Base-by-base conservation (phyloP, 2,888 invertebrate species). In the Apomyelois bistriatella region DNA sequence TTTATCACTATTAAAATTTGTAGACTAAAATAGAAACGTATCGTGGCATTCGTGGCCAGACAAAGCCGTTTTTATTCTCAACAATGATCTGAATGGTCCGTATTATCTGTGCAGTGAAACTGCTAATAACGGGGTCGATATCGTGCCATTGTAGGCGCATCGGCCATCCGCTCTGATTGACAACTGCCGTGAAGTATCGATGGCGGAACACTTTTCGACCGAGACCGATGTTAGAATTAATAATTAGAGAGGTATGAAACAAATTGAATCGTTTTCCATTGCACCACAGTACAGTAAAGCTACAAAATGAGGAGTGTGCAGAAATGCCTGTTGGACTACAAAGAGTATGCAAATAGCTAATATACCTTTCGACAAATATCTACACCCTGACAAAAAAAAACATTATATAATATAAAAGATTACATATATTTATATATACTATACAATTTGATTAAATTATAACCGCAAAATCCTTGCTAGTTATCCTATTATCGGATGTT, bases 81-180 rank as follows among this genome's bases (percentile, higher is more conserved):
- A 52, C 36, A 43, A 40, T 16, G 32, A 37, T 37, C 28, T 35
- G 43, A 52, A 30, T 36, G 12, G 22, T 13, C 48, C 12, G 22
- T 37, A 37, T 36, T 30, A 30, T 42, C 42, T 42, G 10, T 38
- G 41, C 50, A 55, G 51, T 53, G 51, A 57, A 58, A 58, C 55
- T 48, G 58, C 51, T 57, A 59, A 64, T 66, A 85, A 78, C 70
- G 76, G 74, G 82, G 81, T 81, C 83, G 79, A 72, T 79, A 79
- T 79, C 82, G 72, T 80, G 79, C 79, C 67, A 79, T 78, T 73
- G 74, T 73, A 73, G 70, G 76, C 76, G 77, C 80, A 78, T 80
- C 79, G 67, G 62, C 66, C 76, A 68, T 67, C 74, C 76, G 85
- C 74, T 81, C 85, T 79, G 85, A 87, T 84, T 86, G 88, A 85